These are phyloP conservation scores for Aramus guarauna DNA, from an alignment of 2,113 vertebrate species.

Conservation along the genomic window DNA sequence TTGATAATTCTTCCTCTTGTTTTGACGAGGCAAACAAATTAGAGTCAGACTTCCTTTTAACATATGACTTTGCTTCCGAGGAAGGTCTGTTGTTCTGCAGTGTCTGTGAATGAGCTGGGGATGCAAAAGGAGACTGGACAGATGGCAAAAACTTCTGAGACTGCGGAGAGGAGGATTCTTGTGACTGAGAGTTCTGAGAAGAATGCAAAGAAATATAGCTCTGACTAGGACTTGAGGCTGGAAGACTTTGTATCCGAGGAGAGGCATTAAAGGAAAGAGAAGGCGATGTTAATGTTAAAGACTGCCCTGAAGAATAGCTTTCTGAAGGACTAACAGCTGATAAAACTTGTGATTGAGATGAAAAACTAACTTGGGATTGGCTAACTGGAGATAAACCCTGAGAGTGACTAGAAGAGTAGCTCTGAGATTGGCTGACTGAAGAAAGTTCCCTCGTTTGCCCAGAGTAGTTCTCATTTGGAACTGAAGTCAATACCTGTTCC, in stretches of 20 bases:
- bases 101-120: slow-evolving; percentile 80
- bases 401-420: slow-evolving; percentile 88
- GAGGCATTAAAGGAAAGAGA: slow-evolving; percentile 84
- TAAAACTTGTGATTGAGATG: slow-evolving; percentile 88
- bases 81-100: slow-evolving; percentile 85
- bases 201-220: slow-evolving; percentile 86
- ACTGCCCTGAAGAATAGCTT: slow-evolving; percentile 86
- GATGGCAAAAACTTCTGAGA: slow-evolving; percentile 86
- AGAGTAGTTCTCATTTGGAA: slow-evolving; percentile 84
- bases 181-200: slow-evolving; percentile 80
- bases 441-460: slow-evolving; percentile 85
- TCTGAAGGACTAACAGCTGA: slow-evolving; percentile 86
- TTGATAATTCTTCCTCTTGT: slow-evolving; percentile 82
- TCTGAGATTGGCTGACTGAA: slow-evolving; percentile 87
- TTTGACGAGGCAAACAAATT: slow-evolving; percentile 78
- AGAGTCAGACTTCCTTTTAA: slow-evolving; percentile 86
- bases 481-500: slow-evolving; percentile 78
- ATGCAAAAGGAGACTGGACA: slow-evolving; percentile 81
- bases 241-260: slow-evolving; percentile 78
- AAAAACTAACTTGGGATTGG: slow-evolving; percentile 83
- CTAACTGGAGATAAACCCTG: slow-evolving; percentile 88
- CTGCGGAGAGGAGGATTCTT: slow-evolving; percentile 80
- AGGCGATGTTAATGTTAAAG: slow-evolving; percentile 80
- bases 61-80: slow-evolving; percentile 82
- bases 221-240: slow-evolving; percentile 81